A percentile compares a stretch with the other conserved stretches of the same genome.
Evolutionary conservation across 2,888 invertebrate genomes (phyloP).

Genomic region (Eurytoma adleriae): DNA sequence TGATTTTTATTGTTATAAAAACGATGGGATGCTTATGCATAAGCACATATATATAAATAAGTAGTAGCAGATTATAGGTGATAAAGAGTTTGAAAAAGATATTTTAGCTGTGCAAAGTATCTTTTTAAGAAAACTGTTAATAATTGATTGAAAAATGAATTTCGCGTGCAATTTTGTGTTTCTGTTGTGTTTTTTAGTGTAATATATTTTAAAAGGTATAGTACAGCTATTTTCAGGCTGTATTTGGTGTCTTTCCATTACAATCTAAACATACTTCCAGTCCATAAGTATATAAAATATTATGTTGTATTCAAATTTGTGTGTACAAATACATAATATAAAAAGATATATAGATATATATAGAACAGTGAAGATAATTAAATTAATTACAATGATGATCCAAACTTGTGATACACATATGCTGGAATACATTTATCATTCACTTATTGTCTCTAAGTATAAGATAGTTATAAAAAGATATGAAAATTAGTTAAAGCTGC

Average conservation of each 20-base stretch:
- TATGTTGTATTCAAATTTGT: conserved; percentile 20
- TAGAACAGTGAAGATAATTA: conserved; percentile 56
- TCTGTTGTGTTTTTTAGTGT: conserved; percentile 45
- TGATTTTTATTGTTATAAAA: conserved; percentile 27
- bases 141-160: conserved; percentile 33
- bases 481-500: conserved; percentile 55
- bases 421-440: conserved; percentile 59
- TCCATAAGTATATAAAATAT: conserved; percentile 34
- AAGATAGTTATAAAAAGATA: conserved; percentile 56
- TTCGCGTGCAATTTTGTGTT: conserved; percentile 32
- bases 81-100: conserved; percentile 30
- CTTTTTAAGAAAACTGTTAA: conserved; percentile 28
- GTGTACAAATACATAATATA: conserved; percentile 13
- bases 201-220: conserved; percentile 40
- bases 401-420: conserved; percentile 67
- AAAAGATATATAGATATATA: conserved; percentile 26
- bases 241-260: conserved; percentile 43
- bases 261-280: conserved; percentile 46
- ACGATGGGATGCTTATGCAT: background rate
- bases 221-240: conserved; percentile 14
- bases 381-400: conserved; percentile 62
- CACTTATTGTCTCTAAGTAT: conserved; percentile 61
- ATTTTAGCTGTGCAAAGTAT: conserved; percentile 37
- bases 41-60: conserved; percentile 3
- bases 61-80: conserved; percentile 3